Percentiles rank a stretch among this genome's conserved stretches.
These are phyloP conservation scores for human DNA, from an alignment of 2,113 vertebrate species.

Conservation along the genomic window GRCh38 chr15:26345501-26346000, in stretches of 20 bases:
- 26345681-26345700: not conserved
- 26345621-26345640: not conserved
- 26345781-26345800: not conserved
- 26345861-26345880: not conserved
- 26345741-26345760: not conserved
- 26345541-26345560: not conserved
- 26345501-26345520: not conserved
- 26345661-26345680: not conserved
- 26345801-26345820: not conserved
- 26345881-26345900: not conserved
- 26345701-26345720: not conserved
- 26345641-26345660: rapidly evolving
- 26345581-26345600: not conserved
- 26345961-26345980: too few species aligned
- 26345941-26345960: too few species aligned
- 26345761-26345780: not conserved
- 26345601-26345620: not conserved
- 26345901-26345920: not conserved
- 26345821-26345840: rapidly evolving
- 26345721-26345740: not conserved
- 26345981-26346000: too few species aligned
- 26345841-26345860: rapidly evolving
- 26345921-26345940: too few species aligned
- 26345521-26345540: not conserved
- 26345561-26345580: not conserved